A percentile compares a stretch with the other conserved stretches of the same genome.
Evolutionary conservation across 35 echinoderm and acorn worm species (phyloP).

Genomic region (Strongylocentrotus purpuratus): DNA sequence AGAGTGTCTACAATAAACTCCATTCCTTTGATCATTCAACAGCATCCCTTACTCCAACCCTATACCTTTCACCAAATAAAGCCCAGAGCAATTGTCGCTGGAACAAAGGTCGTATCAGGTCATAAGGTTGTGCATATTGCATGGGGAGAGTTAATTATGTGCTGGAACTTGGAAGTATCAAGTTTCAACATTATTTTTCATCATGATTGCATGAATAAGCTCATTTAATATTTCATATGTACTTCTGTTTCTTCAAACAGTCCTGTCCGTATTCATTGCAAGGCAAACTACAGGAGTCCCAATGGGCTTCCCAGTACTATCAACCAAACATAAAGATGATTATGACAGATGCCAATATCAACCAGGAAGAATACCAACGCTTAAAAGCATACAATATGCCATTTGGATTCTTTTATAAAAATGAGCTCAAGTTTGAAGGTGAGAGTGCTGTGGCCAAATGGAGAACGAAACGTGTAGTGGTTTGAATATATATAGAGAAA

Average conservation of each 20-base stretch:
- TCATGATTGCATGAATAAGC: too few relatives aligned
- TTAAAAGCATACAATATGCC: slow-evolving; percentile 37
- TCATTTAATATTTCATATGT: not conserved
- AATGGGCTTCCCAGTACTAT: not conserved
- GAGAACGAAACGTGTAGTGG: not conserved
- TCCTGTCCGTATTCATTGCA: slow-evolving; percentile 33
- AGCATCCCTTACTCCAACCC: too few relatives aligned
- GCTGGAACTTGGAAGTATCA: too few relatives aligned
- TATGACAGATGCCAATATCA: slow-evolving; percentile 16
- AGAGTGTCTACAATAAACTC: too few relatives aligned
- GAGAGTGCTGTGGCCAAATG: not conserved
- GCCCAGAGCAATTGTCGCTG: too few relatives aligned
- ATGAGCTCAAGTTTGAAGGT: slow-evolving; percentile 28
- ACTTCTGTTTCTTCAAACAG: not conserved
- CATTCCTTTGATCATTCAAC: too few relatives aligned
- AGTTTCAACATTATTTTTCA: too few relatives aligned
- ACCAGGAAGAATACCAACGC: slow-evolving; percentile 32
- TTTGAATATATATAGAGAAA: not conserved
- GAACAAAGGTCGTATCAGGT: too few relatives aligned
- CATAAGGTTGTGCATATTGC: too few relatives aligned
- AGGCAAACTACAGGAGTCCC: slow-evolving; percentile 24
- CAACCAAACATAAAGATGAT: slow-evolving; percentile 35
- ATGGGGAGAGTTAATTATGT: too few relatives aligned
- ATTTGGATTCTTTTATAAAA: slow-evolving; percentile 41
- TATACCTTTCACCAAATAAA: too few relatives aligned